phyloP scores from a whole-genome alignment of 2,888 invertebrate species.

The Nebria brevicollis region DNA sequence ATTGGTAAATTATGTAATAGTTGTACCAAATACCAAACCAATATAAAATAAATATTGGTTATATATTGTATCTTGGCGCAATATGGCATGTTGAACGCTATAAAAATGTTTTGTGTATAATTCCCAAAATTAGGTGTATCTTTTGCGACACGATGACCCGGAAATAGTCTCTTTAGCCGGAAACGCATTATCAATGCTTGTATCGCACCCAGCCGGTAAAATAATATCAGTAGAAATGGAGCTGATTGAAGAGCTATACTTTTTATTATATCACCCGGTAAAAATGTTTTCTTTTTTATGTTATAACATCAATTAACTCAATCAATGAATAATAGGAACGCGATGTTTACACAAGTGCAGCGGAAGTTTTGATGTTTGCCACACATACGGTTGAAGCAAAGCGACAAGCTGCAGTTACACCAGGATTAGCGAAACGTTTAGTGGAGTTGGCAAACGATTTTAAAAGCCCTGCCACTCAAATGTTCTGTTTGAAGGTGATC shows the following conservation, averaged over 20 bases:
- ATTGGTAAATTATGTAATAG: constrained; percentile 28
- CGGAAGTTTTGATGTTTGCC: constrained; percentile 58
- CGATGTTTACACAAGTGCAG: constrained; percentile 56
- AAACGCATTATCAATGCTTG: constrained; percentile 57
- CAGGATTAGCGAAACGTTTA: constrained; percentile 54
- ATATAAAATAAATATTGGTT: no score
- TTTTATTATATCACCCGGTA: constrained; percentile 58
- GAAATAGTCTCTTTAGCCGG: constrained; percentile 55
- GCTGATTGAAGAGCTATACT: constrained; percentile 56
- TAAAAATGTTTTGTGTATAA: no score
- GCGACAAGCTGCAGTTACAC: constrained; percentile 54
- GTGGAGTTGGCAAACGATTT: constrained; percentile 51
- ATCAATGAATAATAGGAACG: constrained; percentile 50
- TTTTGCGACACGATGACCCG: constrained; percentile 55
- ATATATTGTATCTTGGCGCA: no score
- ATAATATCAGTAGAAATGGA: constrained; percentile 58
- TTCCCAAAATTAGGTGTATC: constrained; percentile 49
- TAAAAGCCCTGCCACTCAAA: constrained; percentile 48
- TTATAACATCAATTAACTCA: background rate
- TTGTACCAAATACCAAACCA: no score
- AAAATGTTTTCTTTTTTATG: background rate
- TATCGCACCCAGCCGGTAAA: constrained; percentile 58
- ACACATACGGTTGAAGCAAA: constrained; percentile 58
- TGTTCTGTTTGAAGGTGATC: constrained; percentile 50
- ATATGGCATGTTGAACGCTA: background rate